Evolutionary conservation across 2,888 invertebrate genomes (phyloP), one percentile per base, ranked within the genome.

Genomic region (Drosophila merina): DNA sequence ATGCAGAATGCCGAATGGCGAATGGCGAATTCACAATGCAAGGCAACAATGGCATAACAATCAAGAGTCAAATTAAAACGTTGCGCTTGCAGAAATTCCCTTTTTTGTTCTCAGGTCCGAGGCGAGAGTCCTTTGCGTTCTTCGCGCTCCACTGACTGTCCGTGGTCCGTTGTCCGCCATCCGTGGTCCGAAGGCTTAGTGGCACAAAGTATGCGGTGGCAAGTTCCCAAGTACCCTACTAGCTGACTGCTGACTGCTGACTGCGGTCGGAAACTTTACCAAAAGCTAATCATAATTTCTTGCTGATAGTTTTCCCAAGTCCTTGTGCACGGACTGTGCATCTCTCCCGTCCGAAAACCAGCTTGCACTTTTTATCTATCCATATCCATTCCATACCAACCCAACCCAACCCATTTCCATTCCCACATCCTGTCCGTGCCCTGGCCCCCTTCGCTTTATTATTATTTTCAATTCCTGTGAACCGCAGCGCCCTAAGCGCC

Each of bases 201-300:
- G 44, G 49, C 75, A 45, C 77, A 82, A 82, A 79, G 76, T 76
- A 73, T 81, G 73, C 81, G 57, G 48, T 64, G 58, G 57, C 75
- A 69, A 33, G 66, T 57, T 68, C 55, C 80, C 58, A 76, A 80
- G 84, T 80, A 74, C 42, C 73, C 64, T 73, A 57, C 76, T 67
- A 36, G 45, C 57, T 56, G 33, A 52, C 60, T 68, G 73, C 73
- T 73, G 69, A 55, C 60, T 68, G 73, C 73, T 73, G 69, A 74
- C 74, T 58, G 67, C 67, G 67, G 57, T 68, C 57, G 68, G 66
- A 67, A 82, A 85, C 77, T 87, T 83, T 83, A 72, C 66, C 75
- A 52, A 82, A 84, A 83, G 68, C 82, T 79, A 83, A 83, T 83
- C 82, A 83, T 83, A 83, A 87, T 87, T 83, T 87, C 74, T 76